phyloP scores from a whole-genome alignment of 2,888 invertebrate genomes.

The Hesperia comma region DNA sequence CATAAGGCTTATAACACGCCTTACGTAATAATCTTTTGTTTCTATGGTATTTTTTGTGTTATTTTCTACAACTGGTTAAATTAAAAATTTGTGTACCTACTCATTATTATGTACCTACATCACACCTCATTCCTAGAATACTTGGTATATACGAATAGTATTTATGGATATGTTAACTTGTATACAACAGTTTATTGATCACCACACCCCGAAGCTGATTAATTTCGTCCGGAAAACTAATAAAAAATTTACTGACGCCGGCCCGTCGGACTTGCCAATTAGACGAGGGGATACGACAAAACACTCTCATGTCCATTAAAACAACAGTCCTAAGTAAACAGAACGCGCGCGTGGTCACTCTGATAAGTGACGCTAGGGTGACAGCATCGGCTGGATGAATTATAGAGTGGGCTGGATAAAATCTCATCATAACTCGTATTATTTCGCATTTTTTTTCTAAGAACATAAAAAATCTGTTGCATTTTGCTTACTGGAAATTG shows the following conservation, averaged over 20 bases:
- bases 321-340: slow-evolving; percentile 79
- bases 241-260: slow-evolving; percentile 42
- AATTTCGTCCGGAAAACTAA: slow-evolving; percentile 34
- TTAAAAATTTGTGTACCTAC: no score
- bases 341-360: slow-evolving; percentile 67
- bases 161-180: not conserved
- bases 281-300: slow-evolving; percentile 60
- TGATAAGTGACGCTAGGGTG: slow-evolving; percentile 68
- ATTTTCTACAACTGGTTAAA: no score
- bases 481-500: no score
- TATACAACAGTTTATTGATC: slow-evolving; percentile 8
- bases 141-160: no score
- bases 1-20: no score
- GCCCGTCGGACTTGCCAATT: slow-evolving; percentile 65
- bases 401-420: slow-evolving; percentile 15
- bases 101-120: no score
- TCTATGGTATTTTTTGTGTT: no score
- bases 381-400: slow-evolving; percentile 53
- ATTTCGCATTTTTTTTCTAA: not conserved
- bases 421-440: not conserved
- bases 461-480: no score
- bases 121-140: no score
- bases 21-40: no score
- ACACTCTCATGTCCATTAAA: slow-evolving; percentile 74
- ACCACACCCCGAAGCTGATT: slow-evolving; percentile 12